Evolutionary conservation across 2,888 invertebrate species (phyloP).

Genomic region (Melinopterus prodromus): DNA sequence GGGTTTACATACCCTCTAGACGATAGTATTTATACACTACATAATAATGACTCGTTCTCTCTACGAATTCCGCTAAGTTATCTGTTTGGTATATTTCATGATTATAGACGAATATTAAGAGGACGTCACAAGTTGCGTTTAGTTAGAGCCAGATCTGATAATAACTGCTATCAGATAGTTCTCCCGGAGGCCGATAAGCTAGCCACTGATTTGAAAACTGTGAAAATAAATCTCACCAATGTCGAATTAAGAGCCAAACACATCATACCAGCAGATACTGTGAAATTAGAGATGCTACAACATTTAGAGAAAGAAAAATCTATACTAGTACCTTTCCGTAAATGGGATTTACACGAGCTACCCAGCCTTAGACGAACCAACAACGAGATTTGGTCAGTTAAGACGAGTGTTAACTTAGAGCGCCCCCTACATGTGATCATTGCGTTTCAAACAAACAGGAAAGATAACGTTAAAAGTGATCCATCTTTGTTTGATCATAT

Average conservation of each 20-base stretch:
- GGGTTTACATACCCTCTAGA: constrained; percentile 40
- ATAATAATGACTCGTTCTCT: constrained; percentile 30
- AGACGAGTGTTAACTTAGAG: constrained; percentile 30
- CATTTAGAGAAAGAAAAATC: constrained; percentile 26
- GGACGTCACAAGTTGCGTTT: constrained; percentile 54
- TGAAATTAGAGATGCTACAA: constrained; percentile 24
- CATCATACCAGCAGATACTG: neutral
- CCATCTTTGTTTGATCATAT: constrained; percentile 20
- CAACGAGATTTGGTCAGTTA: constrained; percentile 30
- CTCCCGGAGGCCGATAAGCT: neutral
- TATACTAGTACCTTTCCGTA: constrained; percentile 34
- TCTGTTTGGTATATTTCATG: constrained; percentile 51
- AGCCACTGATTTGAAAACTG: neutral
- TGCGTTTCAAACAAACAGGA: constrained; percentile 25
- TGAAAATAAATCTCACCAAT: neutral
- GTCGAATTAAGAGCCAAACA: neutral
- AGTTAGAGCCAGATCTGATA: constrained; percentile 45
- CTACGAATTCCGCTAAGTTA: constrained; percentile 50
- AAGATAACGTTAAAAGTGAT: constrained; percentile 14
- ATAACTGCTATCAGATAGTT: constrained; percentile 44
- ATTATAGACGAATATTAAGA: constrained; percentile 53
- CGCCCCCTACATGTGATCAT: constrained; percentile 33
- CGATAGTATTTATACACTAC: constrained; percentile 18
- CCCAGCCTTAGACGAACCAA: constrained; percentile 19
- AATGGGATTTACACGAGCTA: constrained; percentile 34